Evolutionary conservation across 2,113 vertebrate genomes (phyloP), one percentile per base, ranked within the genome.

Genomic region (Lethenteron reissneri): DNA sequence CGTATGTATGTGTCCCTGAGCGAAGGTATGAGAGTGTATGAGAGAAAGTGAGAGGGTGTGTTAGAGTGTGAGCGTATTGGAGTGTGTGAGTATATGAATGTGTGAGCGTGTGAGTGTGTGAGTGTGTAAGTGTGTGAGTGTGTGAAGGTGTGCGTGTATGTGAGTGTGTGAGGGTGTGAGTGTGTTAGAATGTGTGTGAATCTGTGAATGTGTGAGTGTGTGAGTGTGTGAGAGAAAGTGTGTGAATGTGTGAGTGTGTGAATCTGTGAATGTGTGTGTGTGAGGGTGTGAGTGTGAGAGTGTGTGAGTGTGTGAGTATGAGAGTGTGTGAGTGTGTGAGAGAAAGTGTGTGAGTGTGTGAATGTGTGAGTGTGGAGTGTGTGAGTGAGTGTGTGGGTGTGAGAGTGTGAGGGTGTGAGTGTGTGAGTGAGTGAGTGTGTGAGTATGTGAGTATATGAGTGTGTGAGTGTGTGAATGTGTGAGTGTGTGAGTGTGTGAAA

Each of bases 261-360:
- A 56, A 21, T 21, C 2, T 21, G 21, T 21, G 3, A 21, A 3
- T 21, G 19, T 70, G 70, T 70, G 21, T 21, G 19, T 70, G 70
- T 70, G 70, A 5, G 1, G 57, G 70, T 17, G 70, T 70, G 5
- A 9, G 70, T 21, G 21, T 70, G 5, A 9, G 70, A 3, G 21
- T 21, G 21, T 21, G 21, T 2, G 21, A 21, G 21, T 19, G 17
- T 19, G 17, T 19, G 17, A 19, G 17, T 19, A 19, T 19, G 21
- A 21, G 21, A 3, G 21, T 21, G 70, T 70, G 14, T 12, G 70
- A 56, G 70, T 70, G 19, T 19, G 8, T 7, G 70, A 11, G 70
- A 41, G 70, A 19, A 19, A 19, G 70, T 70, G 70, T 17, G n/a
- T 15, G 70, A 15, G 70, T 12, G 70, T 70, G 70, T 70, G 70